Base-by-base conservation (phyloP, 1,140 invertebrate species). In the Yoshiicerus persimilis region DNA sequence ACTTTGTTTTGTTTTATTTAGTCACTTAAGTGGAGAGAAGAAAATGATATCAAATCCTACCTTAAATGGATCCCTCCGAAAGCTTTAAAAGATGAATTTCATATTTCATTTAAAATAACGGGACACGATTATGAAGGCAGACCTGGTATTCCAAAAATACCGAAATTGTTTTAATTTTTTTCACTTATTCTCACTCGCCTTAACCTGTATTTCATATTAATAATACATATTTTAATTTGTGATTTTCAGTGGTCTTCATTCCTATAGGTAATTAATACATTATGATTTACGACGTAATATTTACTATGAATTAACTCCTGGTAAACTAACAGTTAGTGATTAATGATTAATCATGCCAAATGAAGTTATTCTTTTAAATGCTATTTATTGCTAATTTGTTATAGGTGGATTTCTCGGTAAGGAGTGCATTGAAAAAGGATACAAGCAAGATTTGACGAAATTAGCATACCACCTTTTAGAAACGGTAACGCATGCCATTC, bases 1-100 rank as follows among this genome's bases (percentile, higher is more conserved):
- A n/a, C n/a, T n/a, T n/a, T n/a, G n/a, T n/a, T n/a, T n/a, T 84
- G n/a, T 36, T 84, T 1, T 56, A 10, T 30, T 20, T 9, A 84
- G 83, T 47, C 83, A 4, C 23, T 84, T 0, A 47, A 47, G 27
- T 88, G 87, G 87, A 88, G 87, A 85, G 87, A 88, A 47, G 87
- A 88, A 25, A 32, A 39, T 6, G 70, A 85, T 23, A 88, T 88
- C 4, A 84, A 85, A 27, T 20, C 47, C 0, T 88, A 64, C 62
- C 30, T 88, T 3, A 32, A 38, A 9, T 88, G 87, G 87, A 39
- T 23, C 25, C 87, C 87, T 9, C 83, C 83, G 38, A 84, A 27
- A 30, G 11, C 23, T 20, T n/a, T 84, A 11, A 34, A 27, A 30
- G 83, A 84, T 4, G 83, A 84, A 25, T 84, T 84, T n/a, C 38